These are phyloP conservation scores for Tipula helvola DNA, from an alignment of 2,888 invertebrate species.

Conservation along the genomic window DNA sequence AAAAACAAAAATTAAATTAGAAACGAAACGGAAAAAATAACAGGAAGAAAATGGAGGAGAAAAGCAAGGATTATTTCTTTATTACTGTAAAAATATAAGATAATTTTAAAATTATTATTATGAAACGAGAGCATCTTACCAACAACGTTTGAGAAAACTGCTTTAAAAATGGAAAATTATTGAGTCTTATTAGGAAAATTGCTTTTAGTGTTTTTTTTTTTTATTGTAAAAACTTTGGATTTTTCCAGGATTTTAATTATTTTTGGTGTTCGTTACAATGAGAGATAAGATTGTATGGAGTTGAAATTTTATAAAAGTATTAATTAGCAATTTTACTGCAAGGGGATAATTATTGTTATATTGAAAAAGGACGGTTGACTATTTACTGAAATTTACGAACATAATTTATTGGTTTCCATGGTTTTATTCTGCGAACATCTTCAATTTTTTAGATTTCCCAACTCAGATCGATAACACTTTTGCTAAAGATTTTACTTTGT, in stretches of 20 bases:
- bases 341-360: no score
- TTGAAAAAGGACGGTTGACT: no score
- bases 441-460: no score
- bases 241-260: not conserved
- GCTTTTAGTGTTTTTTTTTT: not conserved
- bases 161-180: not conserved
- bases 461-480: no score
- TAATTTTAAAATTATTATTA: not conserved
- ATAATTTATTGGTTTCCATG: no score
- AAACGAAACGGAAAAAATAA: not conserved
- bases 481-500: no score
- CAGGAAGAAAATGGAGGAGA: not conserved
- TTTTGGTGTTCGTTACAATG: not conserved
- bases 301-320: not conserved
- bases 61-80: not conserved
- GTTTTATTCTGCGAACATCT: no score
- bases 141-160: not conserved
- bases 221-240: not conserved
- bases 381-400: no score
- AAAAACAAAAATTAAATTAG: not conserved
- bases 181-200: not conserved
- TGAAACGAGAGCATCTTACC: not conserved
- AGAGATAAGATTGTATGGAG: not conserved
- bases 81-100: not conserved
- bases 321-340: not conserved